Evolutionary conservation across 2,113 vertebrate genomes (phyloP).

Genomic region (Archocentrus centrarchus): DNA sequence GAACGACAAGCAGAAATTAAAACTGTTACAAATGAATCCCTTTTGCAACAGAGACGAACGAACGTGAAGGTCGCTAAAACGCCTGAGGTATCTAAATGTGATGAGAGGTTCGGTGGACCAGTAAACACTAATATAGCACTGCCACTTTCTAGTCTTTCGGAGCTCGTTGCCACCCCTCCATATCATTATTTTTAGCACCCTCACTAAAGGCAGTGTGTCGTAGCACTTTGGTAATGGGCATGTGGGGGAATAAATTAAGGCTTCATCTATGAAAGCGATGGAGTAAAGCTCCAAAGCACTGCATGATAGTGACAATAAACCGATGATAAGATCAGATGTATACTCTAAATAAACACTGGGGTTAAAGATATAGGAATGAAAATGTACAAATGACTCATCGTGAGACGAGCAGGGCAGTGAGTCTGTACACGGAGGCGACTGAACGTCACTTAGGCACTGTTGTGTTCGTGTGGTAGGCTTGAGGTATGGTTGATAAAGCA

Average conservation of each 20-base stretch:
- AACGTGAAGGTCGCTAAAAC: conserved; percentile 37
- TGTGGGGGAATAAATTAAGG: conserved; percentile 48
- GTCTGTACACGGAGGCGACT: conserved; percentile 51
- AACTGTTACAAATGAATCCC: conserved; percentile 29
- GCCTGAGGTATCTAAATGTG: conserved; percentile 69
- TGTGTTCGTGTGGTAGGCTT: conserved; percentile 32
- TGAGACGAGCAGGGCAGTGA: conserved; percentile 48
- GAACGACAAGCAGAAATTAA: conserved; percentile 4
- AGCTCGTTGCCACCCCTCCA: background rate
- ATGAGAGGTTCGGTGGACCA: conserved; percentile 53
- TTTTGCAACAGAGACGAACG: conserved; percentile 33
- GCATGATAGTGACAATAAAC: conserved; percentile 28
- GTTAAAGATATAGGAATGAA: conserved; percentile 6
- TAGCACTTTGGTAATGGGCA: conserved; percentile 74
- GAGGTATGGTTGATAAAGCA: conserved; percentile 55
- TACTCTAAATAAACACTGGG: background rate
- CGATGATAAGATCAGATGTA: background rate
- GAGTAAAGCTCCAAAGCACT: conserved; percentile 27
- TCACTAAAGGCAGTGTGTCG: conserved; percentile 51
- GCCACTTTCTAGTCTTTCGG: background rate
- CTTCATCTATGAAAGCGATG: conserved; percentile 44
- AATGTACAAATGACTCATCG: conserved; percentile 46
- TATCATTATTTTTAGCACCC: conserved; percentile 41
- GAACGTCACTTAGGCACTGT: conserved; percentile 70
- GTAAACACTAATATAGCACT: conserved; percentile 55